Base-by-base conservation (phyloP, 2,113 vertebrate species). In the Oxyura jamaicensis region DNA sequence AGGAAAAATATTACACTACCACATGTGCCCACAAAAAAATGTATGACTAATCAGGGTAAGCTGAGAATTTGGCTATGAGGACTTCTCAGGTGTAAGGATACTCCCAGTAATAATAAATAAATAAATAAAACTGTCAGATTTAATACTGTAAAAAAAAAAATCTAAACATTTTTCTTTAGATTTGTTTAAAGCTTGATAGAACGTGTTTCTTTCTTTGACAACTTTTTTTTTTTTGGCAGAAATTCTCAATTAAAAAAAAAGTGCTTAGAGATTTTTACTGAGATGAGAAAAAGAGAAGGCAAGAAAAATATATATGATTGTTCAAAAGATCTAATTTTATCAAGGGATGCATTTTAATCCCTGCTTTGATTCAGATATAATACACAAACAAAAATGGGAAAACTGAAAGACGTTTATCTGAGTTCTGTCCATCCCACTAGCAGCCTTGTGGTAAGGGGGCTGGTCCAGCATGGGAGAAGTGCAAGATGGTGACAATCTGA, bases 161-260 rank as follows among this genome's bases (percentile, higher is more conserved):
- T 44, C 10, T 67, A 78, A 2, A 25, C 11, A 41, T 41, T 13
- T 46, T 46, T 46, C 18, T 46, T 19, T 46, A 46, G 20, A 46
- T 46, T 53, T 17, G 2, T 48, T 74, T 58, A 48, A 86, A 79
- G 2, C 6, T 63, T 67, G 13, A 35, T 36, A 65, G 1, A 10
- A 39, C 10, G 17, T 16, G 3, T 1, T 0, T 1, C 44, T 67
- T 28, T 56, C 39, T 67, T 31, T 56, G 10, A 17, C 5, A n/a
- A 7, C 3, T 4, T n/a, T 63, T 44, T 46, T 4, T n/a, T 63
- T 44, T 46, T 46, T 48, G 28, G 2, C 12, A 56, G 35, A 79
- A 76, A 56, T 68, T 83, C 31, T 66, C 36, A 35, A 25, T 84
- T 78, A 21, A 31, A 79, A 59, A 46, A 46, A 46, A 35, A 0